A percentile compares a stretch with the other conserved stretches of the same genome.
phyloP scores from a whole-genome alignment of 2,113 vertebrate species.

The Pithys albifrons region DNA sequence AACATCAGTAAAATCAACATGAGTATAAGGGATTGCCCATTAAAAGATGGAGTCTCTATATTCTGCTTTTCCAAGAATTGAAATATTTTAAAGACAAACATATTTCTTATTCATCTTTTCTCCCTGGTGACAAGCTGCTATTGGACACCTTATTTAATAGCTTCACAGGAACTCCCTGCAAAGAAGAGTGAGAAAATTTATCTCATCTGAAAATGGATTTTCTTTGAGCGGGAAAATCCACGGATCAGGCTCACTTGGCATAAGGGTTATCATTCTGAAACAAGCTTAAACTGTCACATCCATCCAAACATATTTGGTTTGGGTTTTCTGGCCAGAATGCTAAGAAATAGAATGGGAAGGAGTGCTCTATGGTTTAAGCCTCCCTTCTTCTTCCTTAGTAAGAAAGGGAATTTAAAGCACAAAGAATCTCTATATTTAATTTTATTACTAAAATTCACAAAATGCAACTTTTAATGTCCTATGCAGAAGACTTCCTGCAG shows the following conservation, averaged over 20 bases:
- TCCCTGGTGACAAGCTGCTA: not conserved
- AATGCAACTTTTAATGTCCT: not conserved
- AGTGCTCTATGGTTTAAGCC: not conserved
- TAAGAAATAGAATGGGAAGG: not conserved
- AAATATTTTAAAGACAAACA: not conserved
- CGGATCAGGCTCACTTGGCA: not conserved
- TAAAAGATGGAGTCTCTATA: not conserved
- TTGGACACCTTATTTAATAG: slow-evolving; percentile 24
- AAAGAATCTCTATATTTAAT: not conserved
- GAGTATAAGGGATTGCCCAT: not conserved
- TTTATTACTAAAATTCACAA: not conserved
- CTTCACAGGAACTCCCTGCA: not conserved
- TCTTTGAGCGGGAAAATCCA: not conserved
- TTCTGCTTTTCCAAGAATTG: not conserved
- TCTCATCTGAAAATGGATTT: slow-evolving; percentile 9
- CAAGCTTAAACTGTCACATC: not conserved
- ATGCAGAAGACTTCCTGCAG: not conserved
- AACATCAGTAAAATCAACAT: not conserved
- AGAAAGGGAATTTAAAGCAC: not conserved
- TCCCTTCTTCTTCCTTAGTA: not conserved
- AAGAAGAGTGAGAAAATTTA: not conserved
- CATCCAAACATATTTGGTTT: not conserved
- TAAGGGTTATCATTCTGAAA: not conserved
- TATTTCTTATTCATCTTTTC: slow-evolving; percentile 16
- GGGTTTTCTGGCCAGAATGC: not conserved